These are phyloP conservation scores for Clepsis dumicolana DNA, from an alignment of 2,888 invertebrate genomes.

Conservation along the genomic window DNA sequence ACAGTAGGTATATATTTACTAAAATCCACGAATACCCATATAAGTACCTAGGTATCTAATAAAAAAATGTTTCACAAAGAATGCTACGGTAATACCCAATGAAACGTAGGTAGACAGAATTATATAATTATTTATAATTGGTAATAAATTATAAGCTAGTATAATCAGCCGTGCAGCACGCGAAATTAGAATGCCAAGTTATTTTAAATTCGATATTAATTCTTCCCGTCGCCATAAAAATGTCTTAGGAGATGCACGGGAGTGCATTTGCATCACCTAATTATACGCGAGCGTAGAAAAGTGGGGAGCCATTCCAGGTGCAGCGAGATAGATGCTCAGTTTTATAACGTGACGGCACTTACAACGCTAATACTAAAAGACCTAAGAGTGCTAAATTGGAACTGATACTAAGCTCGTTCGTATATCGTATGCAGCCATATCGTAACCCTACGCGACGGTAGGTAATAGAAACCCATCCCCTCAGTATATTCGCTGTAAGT, in stretches of 20 bases:
- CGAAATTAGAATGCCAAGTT: conserved; percentile 54
- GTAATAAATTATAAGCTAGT: conserved; percentile 9
- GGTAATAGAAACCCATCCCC: conserved; percentile 47
- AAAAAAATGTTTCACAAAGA: too few relatives aligned
- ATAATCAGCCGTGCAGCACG: conserved; percentile 49
- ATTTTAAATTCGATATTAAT: conserved; percentile 72
- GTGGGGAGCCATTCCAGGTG: conserved; percentile 47
- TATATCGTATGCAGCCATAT: conserved; percentile 16
- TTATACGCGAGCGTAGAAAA: conserved; percentile 53
- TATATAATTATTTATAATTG: not conserved
- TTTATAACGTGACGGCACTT: conserved; percentile 62
- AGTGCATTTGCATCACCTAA: conserved; percentile 69
- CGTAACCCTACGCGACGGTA: conserved; percentile 38
- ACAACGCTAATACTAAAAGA: conserved; percentile 56
- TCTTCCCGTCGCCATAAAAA: conserved; percentile 70
- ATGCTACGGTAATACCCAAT: too few relatives aligned
- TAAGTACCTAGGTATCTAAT: too few relatives aligned
- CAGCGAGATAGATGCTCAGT: conserved; percentile 56
- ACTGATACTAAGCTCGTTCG: conserved; percentile 43
- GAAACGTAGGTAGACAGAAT: too few relatives aligned
- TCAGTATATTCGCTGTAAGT: conserved; percentile 39
- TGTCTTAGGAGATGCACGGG: conserved; percentile 63
- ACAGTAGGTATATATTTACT: too few relatives aligned
- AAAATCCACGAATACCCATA: too few relatives aligned
- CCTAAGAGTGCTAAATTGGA: conserved; percentile 46